These are phyloP conservation scores for Phylloscopus trochiloides DNA, from an alignment of 2,113 vertebrate genomes.

Conservation along the genomic window DNA sequence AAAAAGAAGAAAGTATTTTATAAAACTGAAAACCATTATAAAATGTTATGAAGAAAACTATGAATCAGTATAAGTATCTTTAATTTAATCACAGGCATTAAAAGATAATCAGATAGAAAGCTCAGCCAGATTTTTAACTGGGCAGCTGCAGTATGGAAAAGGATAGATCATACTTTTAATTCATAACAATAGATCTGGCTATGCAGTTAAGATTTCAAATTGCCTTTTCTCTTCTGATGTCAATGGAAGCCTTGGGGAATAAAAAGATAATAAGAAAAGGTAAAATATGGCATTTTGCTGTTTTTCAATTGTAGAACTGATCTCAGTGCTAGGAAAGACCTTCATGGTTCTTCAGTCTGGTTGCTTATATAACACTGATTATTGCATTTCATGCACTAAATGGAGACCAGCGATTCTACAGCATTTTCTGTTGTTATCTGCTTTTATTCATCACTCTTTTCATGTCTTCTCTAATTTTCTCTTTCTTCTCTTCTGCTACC, in stretches of 20 bases:
- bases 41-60: not conserved
- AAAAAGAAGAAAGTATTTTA: not conserved
- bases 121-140: not conserved
- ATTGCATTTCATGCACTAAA: not conserved
- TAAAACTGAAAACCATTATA: not conserved
- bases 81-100: not conserved
- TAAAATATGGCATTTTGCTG: not conserved
- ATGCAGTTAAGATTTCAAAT: not conserved
- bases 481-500: not conserved
- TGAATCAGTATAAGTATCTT: not conserved
- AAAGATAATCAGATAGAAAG: not conserved
- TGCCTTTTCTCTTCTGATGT: not conserved
- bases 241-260: not conserved
- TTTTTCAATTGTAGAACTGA: not conserved
- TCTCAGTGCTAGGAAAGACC: not conserved
- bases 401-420: accelerated
- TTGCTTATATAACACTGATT: not conserved
- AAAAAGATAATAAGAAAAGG: not conserved
- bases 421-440: not conserved
- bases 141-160: not conserved
- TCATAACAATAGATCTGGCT: not conserved
- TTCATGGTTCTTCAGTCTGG: not conserved
- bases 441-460: not conserved
- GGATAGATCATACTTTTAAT: not conserved
- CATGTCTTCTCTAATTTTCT: not conserved